These are phyloP conservation scores for Pogonognathellus flavescens DNA, from an alignment of 1,140 invertebrate species.

Conservation along the genomic window DNA sequence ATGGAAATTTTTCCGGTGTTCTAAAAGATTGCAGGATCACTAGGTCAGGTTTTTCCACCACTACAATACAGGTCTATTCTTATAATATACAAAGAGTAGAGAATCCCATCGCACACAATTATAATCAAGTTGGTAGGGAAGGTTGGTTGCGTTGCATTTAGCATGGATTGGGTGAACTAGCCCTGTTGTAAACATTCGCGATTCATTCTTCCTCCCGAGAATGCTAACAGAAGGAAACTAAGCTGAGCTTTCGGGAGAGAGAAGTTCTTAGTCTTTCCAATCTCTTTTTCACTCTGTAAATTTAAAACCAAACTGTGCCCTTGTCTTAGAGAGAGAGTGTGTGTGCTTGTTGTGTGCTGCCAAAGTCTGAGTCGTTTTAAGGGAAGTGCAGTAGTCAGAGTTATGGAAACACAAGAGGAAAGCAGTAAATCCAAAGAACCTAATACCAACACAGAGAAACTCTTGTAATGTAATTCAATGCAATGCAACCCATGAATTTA, in stretches of 20 bases:
- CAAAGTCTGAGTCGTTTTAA: slow-evolving; percentile 25
- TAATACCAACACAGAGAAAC: slow-evolving; percentile 46
- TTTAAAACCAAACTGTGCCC: slow-evolving; percentile 16
- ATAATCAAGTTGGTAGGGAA: slow-evolving; percentile 12
- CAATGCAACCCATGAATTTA: slow-evolving; percentile 50
- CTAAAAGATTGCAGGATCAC: too few relatives aligned
- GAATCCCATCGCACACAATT: slow-evolving; percentile 32
- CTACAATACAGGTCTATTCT: too few relatives aligned
- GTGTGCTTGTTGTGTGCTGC: not conserved
- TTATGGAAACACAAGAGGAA: slow-evolving; percentile 40
- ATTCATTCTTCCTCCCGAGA: not conserved
- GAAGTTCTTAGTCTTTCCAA: not conserved
- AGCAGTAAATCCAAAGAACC: slow-evolving; percentile 32
- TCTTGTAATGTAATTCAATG: slow-evolving; percentile 50
- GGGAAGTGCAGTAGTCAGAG: slow-evolving; percentile 32
- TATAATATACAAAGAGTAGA: too few relatives aligned
- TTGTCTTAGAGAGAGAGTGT: not conserved
- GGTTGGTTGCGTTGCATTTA: slow-evolving; percentile 11
- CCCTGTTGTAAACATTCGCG: slow-evolving; percentile 22
- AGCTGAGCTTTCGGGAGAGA: slow-evolving; percentile 6
- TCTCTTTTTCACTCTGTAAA: slow-evolving; percentile 36
- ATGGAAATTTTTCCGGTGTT: too few relatives aligned
- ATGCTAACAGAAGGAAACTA: not conserved
- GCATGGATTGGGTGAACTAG: not conserved
- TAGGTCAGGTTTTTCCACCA: too few relatives aligned